These are phyloP conservation scores for Denticeps clupeoides DNA, from an alignment of 2,797 vertebrate species.

Conservation along the genomic window DNA sequence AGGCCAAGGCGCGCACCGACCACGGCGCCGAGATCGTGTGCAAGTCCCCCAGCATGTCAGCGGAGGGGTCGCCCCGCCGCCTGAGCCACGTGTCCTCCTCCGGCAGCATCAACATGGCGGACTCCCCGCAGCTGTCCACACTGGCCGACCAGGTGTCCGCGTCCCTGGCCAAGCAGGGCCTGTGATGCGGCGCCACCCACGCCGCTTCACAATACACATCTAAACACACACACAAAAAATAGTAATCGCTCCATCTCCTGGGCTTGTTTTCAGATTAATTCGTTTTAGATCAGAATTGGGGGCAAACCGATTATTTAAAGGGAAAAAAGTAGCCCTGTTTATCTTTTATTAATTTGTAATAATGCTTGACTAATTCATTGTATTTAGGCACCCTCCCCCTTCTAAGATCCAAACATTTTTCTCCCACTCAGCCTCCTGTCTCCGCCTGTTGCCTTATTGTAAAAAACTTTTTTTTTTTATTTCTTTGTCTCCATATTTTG, in stretches of 20 bases:
- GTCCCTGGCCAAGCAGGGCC: conserved; percentile 85
- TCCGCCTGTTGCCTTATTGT: conserved; percentile 30
- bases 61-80: conserved; percentile 63
- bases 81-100: conserved; percentile 78
- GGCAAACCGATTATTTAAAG: no score
- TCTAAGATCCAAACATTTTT: no score
- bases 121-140: conserved; percentile 73
- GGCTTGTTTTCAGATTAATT: no score
- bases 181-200: conserved; percentile 57
- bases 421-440: no score
- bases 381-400: not conserved
- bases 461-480: conserved; percentile 12
- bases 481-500: conserved; percentile 9
- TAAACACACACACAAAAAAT: no score
- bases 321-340: no score
- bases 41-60: conserved; percentile 65
- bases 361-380: no score
- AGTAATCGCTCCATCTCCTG: no score
- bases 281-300: no score
- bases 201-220: no score
- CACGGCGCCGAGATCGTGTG: conserved; percentile 83
- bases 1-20: conserved; percentile 82
- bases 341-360: no score
- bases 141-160: conserved; percentile 78
- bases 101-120: conserved; percentile 74